Evolutionary conservation across 2,888 invertebrate species (phyloP), one percentile per base, ranked within the genome.

Genomic region (Leptopilina syphax): DNA sequence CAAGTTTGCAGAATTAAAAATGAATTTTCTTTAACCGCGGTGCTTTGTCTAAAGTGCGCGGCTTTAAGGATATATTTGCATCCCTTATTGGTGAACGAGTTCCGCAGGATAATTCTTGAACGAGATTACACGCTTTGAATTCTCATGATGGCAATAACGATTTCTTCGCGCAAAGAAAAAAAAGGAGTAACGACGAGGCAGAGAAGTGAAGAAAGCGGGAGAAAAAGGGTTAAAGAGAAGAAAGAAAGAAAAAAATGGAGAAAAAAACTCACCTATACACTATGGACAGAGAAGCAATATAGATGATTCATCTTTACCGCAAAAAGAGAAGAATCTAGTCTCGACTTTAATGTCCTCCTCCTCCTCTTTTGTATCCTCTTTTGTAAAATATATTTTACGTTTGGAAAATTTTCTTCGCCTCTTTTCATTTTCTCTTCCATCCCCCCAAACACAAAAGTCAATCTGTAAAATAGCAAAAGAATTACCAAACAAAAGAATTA

Each of bases 41-140:
- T 44, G 8, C 44, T 44, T 44, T 44, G 44, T 44, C 44, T 44
- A 44, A 44, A 44, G 44, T 50, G 50, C 10, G 50, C 10, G 50
- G 50, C 50, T 50, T 44, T 4, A 44, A 68, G 44, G 12, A 50
- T 68, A 18, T 47, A 67, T 67, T 67, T 68, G 50, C 68, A 68
- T 68, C 68, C 68, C 68, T 68, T 24, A 68, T 68, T 68, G 47
- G 24, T 6, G 50, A 68, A 68, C 18, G 68, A 68, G 68, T 50
- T 68, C 8, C 34, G 34, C 50, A 47, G 47, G 5, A 47, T 68
- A 50, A 68, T 67, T 24, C 68, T 68, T 50, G 67, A 67, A 47
- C 44, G 47, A 67, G 44, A 67, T 67, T 18, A 44, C 18, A 47
- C 10, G 47, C 67, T 44, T 44, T 47, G 67, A 9, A 44, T 8